Conservation (phyloP, 2,113 vertebrate species). For the Lota lota region DNA sequence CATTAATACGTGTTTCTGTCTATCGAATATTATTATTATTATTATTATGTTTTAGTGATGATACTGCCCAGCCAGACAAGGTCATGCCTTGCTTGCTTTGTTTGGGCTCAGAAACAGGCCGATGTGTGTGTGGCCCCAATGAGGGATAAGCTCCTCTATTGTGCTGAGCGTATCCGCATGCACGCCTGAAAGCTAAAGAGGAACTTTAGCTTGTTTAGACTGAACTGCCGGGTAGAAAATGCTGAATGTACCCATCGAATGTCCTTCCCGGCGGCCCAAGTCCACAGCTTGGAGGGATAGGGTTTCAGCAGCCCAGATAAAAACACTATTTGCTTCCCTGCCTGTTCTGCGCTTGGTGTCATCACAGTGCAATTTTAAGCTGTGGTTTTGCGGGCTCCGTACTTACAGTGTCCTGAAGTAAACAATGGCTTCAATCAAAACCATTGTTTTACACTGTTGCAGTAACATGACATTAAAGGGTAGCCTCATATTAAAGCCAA, state of each 20-base stretch:
- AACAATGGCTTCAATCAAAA: background rate
- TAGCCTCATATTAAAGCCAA: too few relatives aligned
- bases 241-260: constrained; percentile 16
- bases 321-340: background rate
- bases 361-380: background rate
- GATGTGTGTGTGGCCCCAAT: too few relatives aligned
- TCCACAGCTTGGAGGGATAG: background rate
- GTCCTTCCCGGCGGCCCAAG: constrained; percentile 15
- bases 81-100: too few relatives aligned
- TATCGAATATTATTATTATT: background rate
- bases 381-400: background rate
- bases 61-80: too few relatives aligned
- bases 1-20: background rate
- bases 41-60: too few relatives aligned
- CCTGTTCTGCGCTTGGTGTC: constrained; percentile 7
- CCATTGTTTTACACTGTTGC: too few relatives aligned
- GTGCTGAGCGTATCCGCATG: too few relatives aligned
- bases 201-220: constrained; percentile 5
- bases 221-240: constrained; percentile 36
- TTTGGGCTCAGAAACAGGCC: too few relatives aligned
- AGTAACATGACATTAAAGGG: too few relatives aligned
- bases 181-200: background rate
- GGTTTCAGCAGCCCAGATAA: constrained; percentile 9
- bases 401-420: background rate
- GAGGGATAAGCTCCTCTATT: too few relatives aligned